Base-by-base conservation (phyloP, 1,140 invertebrate genomes). In the Theocolax elegans region DNA sequence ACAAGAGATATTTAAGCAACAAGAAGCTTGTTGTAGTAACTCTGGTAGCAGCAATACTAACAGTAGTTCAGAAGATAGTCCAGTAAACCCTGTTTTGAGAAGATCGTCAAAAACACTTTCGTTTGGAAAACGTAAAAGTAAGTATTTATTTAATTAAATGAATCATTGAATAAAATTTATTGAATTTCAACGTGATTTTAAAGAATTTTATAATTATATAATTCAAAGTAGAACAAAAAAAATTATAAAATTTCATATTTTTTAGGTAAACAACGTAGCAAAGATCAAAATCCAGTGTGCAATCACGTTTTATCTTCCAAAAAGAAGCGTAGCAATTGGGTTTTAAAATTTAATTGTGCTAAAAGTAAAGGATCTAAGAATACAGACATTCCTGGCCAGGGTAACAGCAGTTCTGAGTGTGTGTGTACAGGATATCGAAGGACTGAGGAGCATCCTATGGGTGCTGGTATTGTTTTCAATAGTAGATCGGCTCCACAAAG, bases 301-400 rank as follows among this genome's bases (percentile, higher is more conserved):
- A 85, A 81, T 78, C 84, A 85, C 56, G 77, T 81, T 38, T 76
- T 84, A 59, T 80, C 84, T 46, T 81, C 83, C 1, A 85, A 85
- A 71, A 90, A 90, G 73, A 89, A 89, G 73, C 86, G 86, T 25
- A 87, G 87, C 51, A 88, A 89, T 79, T 90, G 89, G 89, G 87
- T 87, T n/a, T 75, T 89, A 68, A 89, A 89, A 76, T 89, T 90
- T 73, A 89, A 89, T 72, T 89, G 87, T 74, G 83, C 87, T 3
- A 88, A 89, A 59, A 87, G 86, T 46, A 89, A 89, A 82, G 79
- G 76, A 68, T 86, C 83, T 10, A 87, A 83, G 79, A 89, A 84
- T 66, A 83, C 79, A 21, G 83, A 82, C 74, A 85, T 84, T 77
- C 82, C 80, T 56, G 84, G 82, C 74, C 83, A 85, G 72, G 78